phyloP scores from a whole-genome alignment of 2,113 vertebrate species.

The Phainopepla nitens region DNA sequence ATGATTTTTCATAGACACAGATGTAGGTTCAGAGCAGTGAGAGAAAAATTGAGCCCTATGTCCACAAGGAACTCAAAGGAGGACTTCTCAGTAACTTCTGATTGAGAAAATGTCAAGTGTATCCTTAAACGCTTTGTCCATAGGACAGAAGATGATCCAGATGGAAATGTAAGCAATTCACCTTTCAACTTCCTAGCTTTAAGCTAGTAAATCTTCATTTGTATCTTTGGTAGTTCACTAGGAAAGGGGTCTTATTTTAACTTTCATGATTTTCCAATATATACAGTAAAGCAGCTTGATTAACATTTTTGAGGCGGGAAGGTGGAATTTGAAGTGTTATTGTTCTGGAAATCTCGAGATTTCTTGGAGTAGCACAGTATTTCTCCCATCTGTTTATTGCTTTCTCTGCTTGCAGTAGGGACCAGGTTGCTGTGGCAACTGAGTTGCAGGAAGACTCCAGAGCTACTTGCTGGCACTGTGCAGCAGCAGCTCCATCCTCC shows the following conservation, averaged over 20 bases:
- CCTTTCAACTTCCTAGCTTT: not conserved
- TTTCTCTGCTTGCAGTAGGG: slow-evolving; percentile 26
- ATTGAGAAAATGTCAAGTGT: not conserved
- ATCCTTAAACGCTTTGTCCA: not conserved
- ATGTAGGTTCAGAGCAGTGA: not conserved
- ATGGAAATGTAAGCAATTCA: not conserved
- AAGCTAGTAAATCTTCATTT: not conserved
- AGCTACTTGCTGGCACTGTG: slow-evolving; percentile 10
- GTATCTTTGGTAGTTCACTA: not conserved
- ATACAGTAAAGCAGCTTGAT: not conserved
- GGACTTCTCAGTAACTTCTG: not conserved
- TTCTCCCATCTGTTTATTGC: slow-evolving; percentile 21
- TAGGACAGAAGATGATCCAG: not conserved
- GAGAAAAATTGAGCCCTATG: not conserved
- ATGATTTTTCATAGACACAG: not conserved
- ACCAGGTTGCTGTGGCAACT: slow-evolving; percentile 53
- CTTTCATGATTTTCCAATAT: not conserved
- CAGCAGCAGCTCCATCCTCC: not conserved
- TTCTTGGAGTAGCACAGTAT: slow-evolving; percentile 11
- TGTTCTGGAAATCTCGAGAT: not conserved
- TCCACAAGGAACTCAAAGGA: not conserved
- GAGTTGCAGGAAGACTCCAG: not conserved
- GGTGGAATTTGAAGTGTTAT: not conserved
- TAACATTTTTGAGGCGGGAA: not conserved
- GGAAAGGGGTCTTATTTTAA: not conserved